A percentile compares a stretch with the other conserved stretches of the same genome.
Conservation (phyloP, 2,888 invertebrate genomes). For the Drosophila kanekoi region DNA sequence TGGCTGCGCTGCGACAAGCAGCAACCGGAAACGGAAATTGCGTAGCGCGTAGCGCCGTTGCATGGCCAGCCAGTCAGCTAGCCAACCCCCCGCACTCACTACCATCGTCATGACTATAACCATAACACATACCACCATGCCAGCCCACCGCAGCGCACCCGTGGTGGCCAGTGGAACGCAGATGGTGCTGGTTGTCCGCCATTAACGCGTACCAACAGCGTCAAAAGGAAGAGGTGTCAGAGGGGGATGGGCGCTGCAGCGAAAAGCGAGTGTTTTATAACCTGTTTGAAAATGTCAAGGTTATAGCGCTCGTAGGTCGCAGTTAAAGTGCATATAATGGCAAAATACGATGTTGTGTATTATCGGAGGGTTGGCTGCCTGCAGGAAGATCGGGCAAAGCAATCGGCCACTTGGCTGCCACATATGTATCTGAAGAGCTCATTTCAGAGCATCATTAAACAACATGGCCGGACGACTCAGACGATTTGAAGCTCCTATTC, state of each 20-base stretch:
- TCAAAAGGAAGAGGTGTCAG: neutral
- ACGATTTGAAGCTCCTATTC: conserved; percentile 19
- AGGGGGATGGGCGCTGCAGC: neutral
- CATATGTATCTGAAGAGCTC: conserved; percentile 15
- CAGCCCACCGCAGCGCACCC: conserved; percentile 18
- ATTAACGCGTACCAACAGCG: conserved; percentile 56
- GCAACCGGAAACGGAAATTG: conserved; percentile 79
- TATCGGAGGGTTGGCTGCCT: conserved; percentile 15
- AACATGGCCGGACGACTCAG: conserved; percentile 8
- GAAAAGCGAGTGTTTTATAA: conserved; percentile 50
- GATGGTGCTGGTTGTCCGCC: conserved; percentile 55
- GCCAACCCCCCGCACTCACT: neutral
- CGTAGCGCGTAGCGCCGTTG: conserved; percentile 66
- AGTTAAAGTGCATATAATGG: conserved; percentile 48
- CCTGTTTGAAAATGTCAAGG: conserved; percentile 61
- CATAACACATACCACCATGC: conserved; percentile 51
- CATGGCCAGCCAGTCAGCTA: conserved; percentile 40
- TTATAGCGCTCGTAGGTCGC: conserved; percentile 26
- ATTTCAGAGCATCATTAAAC: conserved; percentile 37
- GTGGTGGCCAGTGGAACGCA: conserved; percentile 11
- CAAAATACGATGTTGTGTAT: conserved; percentile 30
- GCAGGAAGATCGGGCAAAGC: conserved; percentile 3
- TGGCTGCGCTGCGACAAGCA: conserved; percentile 53
- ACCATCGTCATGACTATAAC: conserved; percentile 41
- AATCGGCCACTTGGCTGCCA: conserved; percentile 23